Base-by-base conservation (phyloP, 2,797 vertebrate species). In the Pygocentrus nattereri region DNA sequence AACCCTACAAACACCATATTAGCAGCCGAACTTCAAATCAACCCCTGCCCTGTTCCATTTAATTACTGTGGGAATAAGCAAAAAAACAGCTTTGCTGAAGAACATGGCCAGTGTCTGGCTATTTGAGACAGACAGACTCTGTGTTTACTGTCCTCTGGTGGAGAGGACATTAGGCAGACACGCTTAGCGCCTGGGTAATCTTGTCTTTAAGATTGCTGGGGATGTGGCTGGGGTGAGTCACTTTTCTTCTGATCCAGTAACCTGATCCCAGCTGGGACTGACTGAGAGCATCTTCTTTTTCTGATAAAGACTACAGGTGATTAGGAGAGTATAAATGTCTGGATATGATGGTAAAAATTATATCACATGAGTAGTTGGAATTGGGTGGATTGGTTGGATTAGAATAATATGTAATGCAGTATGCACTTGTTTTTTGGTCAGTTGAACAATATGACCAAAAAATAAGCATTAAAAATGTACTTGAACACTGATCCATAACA, bases 201-300 rank as follows among this genome's bases (percentile, higher is more conserved):
- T 44, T 65, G 34, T 79, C 71, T 78, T 31, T 69, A 58, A 58
- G 44, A 49, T 25, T 67, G 30, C 21, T 67, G 52, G 52, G 59
- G 30, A 62, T 47, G 54, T 58, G 50, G 47, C 59, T 25, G 65
- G 25, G 73, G 31, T 62, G 85, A 88, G 88, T 89, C 86, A 86
- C 87, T 89, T 80, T 67, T 56, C 30, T 85, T 85, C 85, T 87
- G 84, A 91, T 87, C 86, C 86, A 77, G 93, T 91, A 95, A 94
- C 90, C 90, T 12, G 92, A 94, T 93, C 91, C 90, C 86, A 18
- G 56, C 23, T 65, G 76, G 54, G 44, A 52, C 38, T 12, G 25
- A 16, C 21, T 18, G 4, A 52, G 38, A 23, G 64, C 23, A 27
- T 15, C 44, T 80, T 71, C 62, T 52, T 65, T 69, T 79, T 74